A percentile compares a stretch with the other conserved stretches of the same genome.
Evolutionary conservation across 2,797 vertebrate species (phyloP).

Genomic region (Bovichtus variegatus): DNA sequence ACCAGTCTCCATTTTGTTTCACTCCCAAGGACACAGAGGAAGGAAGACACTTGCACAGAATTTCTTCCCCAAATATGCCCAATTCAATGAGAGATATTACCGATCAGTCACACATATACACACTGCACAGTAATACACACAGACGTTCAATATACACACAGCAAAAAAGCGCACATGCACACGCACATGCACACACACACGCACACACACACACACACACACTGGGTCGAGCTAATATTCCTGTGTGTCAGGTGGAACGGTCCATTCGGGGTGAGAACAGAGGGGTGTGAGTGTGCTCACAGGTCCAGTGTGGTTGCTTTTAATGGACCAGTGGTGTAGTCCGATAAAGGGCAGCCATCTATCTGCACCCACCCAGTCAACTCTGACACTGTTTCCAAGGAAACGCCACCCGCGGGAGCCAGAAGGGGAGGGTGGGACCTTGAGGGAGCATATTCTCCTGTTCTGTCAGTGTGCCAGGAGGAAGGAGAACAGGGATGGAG

Average conservation of each 20-base stretch:
- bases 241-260: slow-evolving; percentile 74
- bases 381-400: slow-evolving; percentile 89
- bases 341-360: slow-evolving; percentile 88
- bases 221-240: slow-evolving; percentile 73
- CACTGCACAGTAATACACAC: slow-evolving; percentile 45
- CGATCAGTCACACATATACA: slow-evolving; percentile 43
- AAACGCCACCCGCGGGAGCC: slow-evolving; percentile 85
- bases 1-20: slow-evolving; percentile 84
- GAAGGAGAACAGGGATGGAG: slow-evolving; percentile 76
- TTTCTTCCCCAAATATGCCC: slow-evolving; percentile 57
- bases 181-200: slow-evolving; percentile 50
- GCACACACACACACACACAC: slow-evolving; percentile 46
- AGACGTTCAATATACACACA: slow-evolving; percentile 52
- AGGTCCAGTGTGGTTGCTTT: slow-evolving; percentile 74
- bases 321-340: slow-evolving; percentile 85
- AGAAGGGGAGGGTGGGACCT: slow-evolving; percentile 79
- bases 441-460: slow-evolving; percentile 85
- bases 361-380: slow-evolving; percentile 88
- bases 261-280: slow-evolving; percentile 73
- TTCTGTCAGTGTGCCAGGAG: slow-evolving; percentile 80
- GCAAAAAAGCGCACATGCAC: slow-evolving; percentile 10
- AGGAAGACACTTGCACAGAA: slow-evolving; percentile 64
- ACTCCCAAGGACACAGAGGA: slow-evolving; percentile 77
- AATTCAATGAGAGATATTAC: slow-evolving; percentile 60
- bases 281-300: slow-evolving; percentile 69